These are phyloP conservation scores for Lepilemur ruficaudatus DNA, from an alignment of 2,797 vertebrate genomes.

Conservation along the genomic window DNA sequence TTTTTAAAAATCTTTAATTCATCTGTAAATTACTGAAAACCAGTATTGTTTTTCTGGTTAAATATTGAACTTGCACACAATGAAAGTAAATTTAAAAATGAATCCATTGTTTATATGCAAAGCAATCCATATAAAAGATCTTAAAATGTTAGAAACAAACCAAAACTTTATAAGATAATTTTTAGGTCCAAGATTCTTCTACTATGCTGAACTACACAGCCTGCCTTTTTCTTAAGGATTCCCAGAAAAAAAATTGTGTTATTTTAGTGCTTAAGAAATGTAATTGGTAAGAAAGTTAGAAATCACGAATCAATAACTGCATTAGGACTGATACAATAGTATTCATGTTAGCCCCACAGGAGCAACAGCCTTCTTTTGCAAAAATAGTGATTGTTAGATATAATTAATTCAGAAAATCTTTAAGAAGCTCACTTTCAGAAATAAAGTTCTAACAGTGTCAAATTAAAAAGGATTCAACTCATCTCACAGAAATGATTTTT, in stretches of 20 bases:
- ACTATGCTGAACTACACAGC: not conserved
- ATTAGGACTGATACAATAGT: not conserved
- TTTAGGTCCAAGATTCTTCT: slow-evolving; percentile 27
- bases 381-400: slow-evolving; percentile 1
- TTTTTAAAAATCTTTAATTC: not conserved
- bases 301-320: slow-evolving; percentile 30
- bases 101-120: not conserved
- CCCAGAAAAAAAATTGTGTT: not conserved
- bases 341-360: not conserved
- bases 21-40: slow-evolving; percentile 36
- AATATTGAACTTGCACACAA: slow-evolving; percentile 18
- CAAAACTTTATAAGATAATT: not conserved
- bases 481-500: not conserved
- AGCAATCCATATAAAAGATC: slow-evolving; percentile 20
- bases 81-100: slow-evolving; percentile 31
- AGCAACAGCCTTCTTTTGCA: not conserved
- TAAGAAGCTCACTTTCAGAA: slow-evolving; percentile 16
- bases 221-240: slow-evolving; percentile 35
- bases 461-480: slow-evolving; percentile 44
- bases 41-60: slow-evolving; percentile 35
- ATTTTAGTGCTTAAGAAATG: slow-evolving; percentile 24
- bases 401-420: slow-evolving; percentile 30
- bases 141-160: slow-evolving; percentile 26
- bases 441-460: slow-evolving; percentile 43
- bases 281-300: slow-evolving; percentile 15